Evolutionary conservation across 2,888 invertebrate species (phyloP).

Genomic region (Drosophila paucipuncta): DNA sequence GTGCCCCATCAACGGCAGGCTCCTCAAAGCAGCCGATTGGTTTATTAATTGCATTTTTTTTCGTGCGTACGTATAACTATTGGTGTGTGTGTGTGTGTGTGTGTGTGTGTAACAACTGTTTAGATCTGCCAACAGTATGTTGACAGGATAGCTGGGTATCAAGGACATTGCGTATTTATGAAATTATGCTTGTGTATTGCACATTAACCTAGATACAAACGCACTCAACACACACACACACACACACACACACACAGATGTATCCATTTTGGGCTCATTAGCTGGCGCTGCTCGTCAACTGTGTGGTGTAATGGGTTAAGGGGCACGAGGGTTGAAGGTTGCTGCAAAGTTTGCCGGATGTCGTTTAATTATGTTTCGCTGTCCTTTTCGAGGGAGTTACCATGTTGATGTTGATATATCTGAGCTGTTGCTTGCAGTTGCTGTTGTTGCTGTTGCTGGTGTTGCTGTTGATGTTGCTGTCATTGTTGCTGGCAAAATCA

Average conservation of each 20-base stretch:
- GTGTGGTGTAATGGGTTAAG: slow-evolving; percentile 1
- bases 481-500: slow-evolving; percentile 40
- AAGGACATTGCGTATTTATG: slow-evolving; percentile 59
- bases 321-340: background rate
- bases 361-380: slow-evolving; percentile 80
- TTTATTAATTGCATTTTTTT: slow-evolving; percentile 63
- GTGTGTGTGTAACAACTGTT: slow-evolving; percentile 1
- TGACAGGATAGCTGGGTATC: slow-evolving; percentile 19
- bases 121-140: slow-evolving; percentile 14
- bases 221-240: slow-evolving; percentile 11
- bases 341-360: slow-evolving; percentile 43
- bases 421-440: slow-evolving; percentile 39
- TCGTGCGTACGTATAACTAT: background rate
- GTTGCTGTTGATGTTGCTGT: background rate
- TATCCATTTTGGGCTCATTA: slow-evolving; percentile 61
- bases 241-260: slow-evolving; percentile 10
- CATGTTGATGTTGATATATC: slow-evolving; percentile 61
- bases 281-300: slow-evolving; percentile 35
- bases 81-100: background rate
- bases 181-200: slow-evolving; percentile 41
- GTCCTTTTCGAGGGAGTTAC: slow-evolving; percentile 47
- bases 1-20: slow-evolving; percentile 38
- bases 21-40: slow-evolving; percentile 47
- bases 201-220: slow-evolving; percentile 68
- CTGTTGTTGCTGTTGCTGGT: background rate